phyloP scores from a whole-genome alignment of 2,797 vertebrate species.

The Selene dorsalis region DNA sequence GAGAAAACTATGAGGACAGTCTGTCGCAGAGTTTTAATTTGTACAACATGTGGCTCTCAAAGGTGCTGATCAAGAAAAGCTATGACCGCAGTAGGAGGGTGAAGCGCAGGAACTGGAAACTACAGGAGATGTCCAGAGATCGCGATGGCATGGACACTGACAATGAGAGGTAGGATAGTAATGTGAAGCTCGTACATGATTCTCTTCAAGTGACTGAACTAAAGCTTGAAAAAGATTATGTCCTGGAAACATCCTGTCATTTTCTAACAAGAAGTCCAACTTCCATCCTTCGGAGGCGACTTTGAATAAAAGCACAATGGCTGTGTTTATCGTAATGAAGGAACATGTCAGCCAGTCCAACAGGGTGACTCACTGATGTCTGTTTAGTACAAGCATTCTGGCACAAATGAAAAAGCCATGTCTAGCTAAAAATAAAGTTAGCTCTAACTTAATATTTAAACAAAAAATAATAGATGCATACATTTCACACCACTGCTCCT shows the following conservation, averaged over 20 bases:
- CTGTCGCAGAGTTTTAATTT: neutral
- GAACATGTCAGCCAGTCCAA: neutral
- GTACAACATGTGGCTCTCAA: neutral
- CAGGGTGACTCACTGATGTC: too few species aligned
- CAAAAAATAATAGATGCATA: neutral
- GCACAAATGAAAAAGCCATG: neutral
- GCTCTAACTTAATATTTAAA: neutral
- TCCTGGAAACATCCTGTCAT: neutral
- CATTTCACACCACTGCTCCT: neutral
- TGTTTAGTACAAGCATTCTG: neutral
- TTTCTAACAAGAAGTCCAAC: neutral
- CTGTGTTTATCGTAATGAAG: neutral
- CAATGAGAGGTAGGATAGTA: constrained; percentile 88
- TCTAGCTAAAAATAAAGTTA: neutral
- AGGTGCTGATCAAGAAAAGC: constrained; percentile 98
- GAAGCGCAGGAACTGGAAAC: constrained; percentile 94
- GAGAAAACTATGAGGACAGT: neutral
- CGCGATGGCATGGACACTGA: constrained; percentile 87
- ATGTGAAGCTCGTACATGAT: neutral
- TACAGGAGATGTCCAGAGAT: constrained; percentile 91
- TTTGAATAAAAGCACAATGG: too few species aligned
- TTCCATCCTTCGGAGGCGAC: too few species aligned
- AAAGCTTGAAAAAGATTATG: neutral
- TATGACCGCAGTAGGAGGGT: constrained; percentile 91
- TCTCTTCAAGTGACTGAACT: neutral